These are phyloP conservation scores for Drosophila asahinai DNA, from an alignment of 1,140 invertebrate species.

Conservation along the genomic window DNA sequence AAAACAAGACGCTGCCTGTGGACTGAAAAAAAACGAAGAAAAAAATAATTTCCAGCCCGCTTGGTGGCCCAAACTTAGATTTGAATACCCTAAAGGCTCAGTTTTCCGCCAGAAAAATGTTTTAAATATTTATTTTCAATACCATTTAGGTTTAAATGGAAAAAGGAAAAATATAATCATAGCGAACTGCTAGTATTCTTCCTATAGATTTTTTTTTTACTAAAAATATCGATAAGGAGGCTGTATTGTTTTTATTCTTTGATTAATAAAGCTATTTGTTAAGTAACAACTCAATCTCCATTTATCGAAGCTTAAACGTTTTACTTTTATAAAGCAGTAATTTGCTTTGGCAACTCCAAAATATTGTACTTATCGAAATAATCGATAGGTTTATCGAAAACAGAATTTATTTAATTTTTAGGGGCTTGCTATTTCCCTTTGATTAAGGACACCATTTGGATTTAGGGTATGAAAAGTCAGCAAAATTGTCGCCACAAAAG, in stretches of 20 bases:
- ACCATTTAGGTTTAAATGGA: not conserved
- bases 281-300: too few species aligned
- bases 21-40: conserved; percentile 4
- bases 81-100: conserved; percentile 1
- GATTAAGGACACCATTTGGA: not conserved
- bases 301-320: too few species aligned
- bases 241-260: too few species aligned
- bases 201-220: too few species aligned
- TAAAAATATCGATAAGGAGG: too few species aligned
- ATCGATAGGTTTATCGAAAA: too few species aligned
- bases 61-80: not conserved
- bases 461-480: conserved; percentile 2
- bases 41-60: not conserved
- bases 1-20: conserved; percentile 17
- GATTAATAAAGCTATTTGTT: too few species aligned
- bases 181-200: not conserved
- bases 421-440: too few species aligned
- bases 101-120: not conserved
- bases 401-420: too few species aligned
- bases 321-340: too few species aligned
- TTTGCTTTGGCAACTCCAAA: too few species aligned
- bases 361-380: too few species aligned
- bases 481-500: conserved; percentile 54
- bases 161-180: not conserved
- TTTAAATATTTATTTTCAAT: conserved; percentile 10